These are phyloP conservation scores for Zootoca vivipara DNA, from an alignment of 2,113 vertebrate species.

Conservation along the genomic window DNA sequence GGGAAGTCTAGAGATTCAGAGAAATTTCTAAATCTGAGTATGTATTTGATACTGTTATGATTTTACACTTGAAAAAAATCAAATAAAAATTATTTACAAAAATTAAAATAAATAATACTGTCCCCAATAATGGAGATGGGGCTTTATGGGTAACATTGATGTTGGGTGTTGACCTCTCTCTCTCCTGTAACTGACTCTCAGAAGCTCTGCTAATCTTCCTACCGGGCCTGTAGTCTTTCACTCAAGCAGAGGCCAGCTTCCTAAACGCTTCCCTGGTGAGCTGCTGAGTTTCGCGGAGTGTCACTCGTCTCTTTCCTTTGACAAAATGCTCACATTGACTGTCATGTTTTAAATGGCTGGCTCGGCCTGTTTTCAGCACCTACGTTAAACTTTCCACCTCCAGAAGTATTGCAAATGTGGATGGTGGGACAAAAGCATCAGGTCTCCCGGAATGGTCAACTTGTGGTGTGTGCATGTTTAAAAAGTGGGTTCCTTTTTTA, in stretches of 20 bases:
- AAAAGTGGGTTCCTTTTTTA: too few species aligned
- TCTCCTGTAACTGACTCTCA: not conserved
- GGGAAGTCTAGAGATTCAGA: too few species aligned
- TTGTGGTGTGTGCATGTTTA: too few species aligned
- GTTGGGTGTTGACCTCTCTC: not conserved
- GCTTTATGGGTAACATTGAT: not conserved
- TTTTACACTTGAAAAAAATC: too few species aligned
- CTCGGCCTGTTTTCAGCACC: slow-evolving; percentile 27
- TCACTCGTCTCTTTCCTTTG: slow-evolving; percentile 33
- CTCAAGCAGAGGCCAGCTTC: slow-evolving; percentile 31
- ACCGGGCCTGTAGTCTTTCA: slow-evolving; percentile 41
- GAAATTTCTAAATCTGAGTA: too few species aligned
- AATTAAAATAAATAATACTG: too few species aligned
- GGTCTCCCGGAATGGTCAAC: not conserved
- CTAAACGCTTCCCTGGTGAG: slow-evolving; percentile 31
- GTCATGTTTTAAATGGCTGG: slow-evolving; percentile 34
- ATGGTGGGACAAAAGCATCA: slow-evolving; percentile 24
- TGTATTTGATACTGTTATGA: too few species aligned
- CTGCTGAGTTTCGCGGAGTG: slow-evolving; percentile 47
- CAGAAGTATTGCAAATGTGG: slow-evolving; percentile 45
- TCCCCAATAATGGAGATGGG: too few species aligned
- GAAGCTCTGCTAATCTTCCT: not conserved
- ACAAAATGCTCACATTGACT: slow-evolving; percentile 20
- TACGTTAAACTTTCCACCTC: not conserved
- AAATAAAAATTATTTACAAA: too few species aligned